A percentile compares a stretch with the other conserved stretches of the same genome.
Evolutionary conservation across 2,888 invertebrate genomes (phyloP).

Genomic region (Coronaproctus castanopsis): DNA sequence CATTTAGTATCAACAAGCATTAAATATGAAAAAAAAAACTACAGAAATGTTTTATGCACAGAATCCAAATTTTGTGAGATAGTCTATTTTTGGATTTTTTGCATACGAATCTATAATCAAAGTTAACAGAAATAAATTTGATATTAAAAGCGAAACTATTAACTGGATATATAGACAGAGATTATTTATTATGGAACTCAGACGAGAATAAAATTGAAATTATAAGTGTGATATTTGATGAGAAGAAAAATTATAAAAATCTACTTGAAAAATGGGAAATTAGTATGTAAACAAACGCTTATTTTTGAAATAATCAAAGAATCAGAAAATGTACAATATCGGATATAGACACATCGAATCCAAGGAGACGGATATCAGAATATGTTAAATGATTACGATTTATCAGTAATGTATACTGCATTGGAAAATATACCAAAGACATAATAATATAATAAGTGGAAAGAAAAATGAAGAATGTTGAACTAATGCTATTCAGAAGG

Average conservation of each 20-base stretch:
- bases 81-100: not conserved
- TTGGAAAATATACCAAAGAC: no score
- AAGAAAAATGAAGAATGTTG: not conserved
- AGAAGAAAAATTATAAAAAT: not conserved
- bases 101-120: not conserved
- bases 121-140: not conserved
- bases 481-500: not conserved
- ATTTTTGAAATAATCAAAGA: no score
- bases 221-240: not conserved
- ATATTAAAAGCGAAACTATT: not conserved
- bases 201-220: not conserved
- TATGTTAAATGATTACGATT: not conserved
- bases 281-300: not conserved
- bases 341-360: no score
- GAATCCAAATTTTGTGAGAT: not conserved
- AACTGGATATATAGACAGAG: not conserved
- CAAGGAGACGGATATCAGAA: not conserved
- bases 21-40: not conserved
- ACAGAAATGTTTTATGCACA: not conserved
- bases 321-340: no score
- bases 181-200: not conserved
- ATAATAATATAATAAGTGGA: not conserved
- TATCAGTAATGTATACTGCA: not conserved
- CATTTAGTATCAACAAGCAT: not conserved
- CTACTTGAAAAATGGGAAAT: not conserved